Evolutionary conservation across 1,140 invertebrate genomes (phyloP), one percentile per base, ranked within the genome.

Genomic region (Chrysomallon squamiferum): DNA sequence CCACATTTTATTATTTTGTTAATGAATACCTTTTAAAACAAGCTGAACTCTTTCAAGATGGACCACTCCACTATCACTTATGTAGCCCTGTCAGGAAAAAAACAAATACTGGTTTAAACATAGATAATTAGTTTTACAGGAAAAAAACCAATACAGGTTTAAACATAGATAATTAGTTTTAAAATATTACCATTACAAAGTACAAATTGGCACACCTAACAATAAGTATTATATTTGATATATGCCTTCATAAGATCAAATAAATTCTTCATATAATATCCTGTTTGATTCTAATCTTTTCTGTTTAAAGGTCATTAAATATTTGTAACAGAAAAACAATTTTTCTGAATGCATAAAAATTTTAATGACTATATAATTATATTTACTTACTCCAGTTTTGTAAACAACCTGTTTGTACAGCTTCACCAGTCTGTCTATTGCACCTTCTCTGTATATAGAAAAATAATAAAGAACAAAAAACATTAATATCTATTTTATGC

Each of bases 401-500:
- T 95, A 95, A 11, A 99, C 95, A 77, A 92, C 91, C 77, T 95
- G 93, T 86, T 99, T 99, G 82, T 99, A 99, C 22, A 99, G 87
- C 72, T 89, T 91, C 7, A 99, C 91, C 3, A 99, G 88, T 63
- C 96, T 88, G 86, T 99, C 97, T 68, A 99, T 98, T 0, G 98
- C 98, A 15, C 93, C 93, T 88, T 99, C 98, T 66, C 97, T 83
- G 69, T 35, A 73, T 75, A 59, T 58, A 64, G 18, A 71, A 41
- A 71, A 58, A 65, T 29, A 1, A 29, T 35, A 32, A 2, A 2
- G 22, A 27, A 9, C 4, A 54, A 6, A 35, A n/a, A n/a, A n/a
- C n/a, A 18, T 45, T 45, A 20, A 45, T 18, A 15, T 45, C 20
- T 45, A 45, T 45, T 45, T 45, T 45, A 45, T 45, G 43, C 43